Conservation (phyloP, 2,888 invertebrate species). For the Heliconius ethilla region DNA sequence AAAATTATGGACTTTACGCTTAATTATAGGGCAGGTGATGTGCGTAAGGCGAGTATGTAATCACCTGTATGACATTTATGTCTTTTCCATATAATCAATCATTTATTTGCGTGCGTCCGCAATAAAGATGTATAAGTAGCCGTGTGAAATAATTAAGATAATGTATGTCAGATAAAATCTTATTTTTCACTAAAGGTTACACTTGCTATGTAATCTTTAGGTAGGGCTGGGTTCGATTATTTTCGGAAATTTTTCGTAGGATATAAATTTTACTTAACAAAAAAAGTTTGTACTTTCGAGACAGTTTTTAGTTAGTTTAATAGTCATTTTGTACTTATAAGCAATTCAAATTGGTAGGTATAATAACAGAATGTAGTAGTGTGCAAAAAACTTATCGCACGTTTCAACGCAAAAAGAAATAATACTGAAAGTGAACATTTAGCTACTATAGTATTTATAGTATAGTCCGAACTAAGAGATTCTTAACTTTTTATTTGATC, state of each 20-base stretch:
- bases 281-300: not conserved
- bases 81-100: slow-evolving; percentile 19
- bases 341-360: not conserved
- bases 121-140: slow-evolving; percentile 17
- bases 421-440: not conserved
- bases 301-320: not conserved
- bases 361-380: not conserved
- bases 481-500: not conserved
- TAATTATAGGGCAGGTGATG: slow-evolving; percentile 11
- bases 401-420: not conserved
- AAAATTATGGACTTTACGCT: not conserved
- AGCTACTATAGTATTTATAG: not conserved
- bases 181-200: slow-evolving; percentile 1
- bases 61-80: slow-evolving; percentile 23
- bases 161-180: slow-evolving; percentile 9
- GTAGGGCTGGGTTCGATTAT: not conserved
- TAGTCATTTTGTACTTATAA: not conserved
- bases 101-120: slow-evolving; percentile 1
- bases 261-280: not conserved
- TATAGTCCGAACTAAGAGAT: not conserved
- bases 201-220: not conserved
- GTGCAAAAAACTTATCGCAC: not conserved
- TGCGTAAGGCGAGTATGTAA: slow-evolving; percentile 9
- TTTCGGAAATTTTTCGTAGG: not conserved
- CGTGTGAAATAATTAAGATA: slow-evolving; percentile 21